Conservation (phyloP, 2,797 vertebrate species). For the Pogonophryne albipinna region DNA sequence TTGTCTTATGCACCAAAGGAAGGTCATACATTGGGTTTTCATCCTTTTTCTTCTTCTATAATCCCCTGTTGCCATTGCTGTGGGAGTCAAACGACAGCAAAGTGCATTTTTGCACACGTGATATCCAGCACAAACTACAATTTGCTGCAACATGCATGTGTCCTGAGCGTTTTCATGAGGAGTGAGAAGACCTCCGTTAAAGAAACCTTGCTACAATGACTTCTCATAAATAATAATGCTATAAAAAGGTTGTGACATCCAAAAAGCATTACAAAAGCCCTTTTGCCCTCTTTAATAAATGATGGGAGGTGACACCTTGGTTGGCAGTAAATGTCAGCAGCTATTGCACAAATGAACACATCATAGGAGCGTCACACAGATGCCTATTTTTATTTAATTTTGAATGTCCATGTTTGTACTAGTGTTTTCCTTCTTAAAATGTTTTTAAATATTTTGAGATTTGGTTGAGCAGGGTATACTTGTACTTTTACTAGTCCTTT, state of each 20-base stretch:
- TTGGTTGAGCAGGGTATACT: no score
- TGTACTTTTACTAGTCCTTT: no score
- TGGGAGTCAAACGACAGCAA: constrained; percentile 15
- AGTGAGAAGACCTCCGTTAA: not conserved
- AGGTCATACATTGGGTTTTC: constrained; percentile 21
- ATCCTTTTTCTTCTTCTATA: not conserved
- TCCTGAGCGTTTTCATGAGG: constrained; percentile 3
- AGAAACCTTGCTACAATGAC: not conserved
- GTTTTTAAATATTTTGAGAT: no score
- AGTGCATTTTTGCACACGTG: not conserved
- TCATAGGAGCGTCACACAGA: no score
- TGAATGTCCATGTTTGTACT: no score
- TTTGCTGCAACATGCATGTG: not conserved
- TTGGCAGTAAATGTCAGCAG: not conserved
- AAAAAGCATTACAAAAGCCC: constrained; percentile 15
- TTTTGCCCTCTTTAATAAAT: constrained; percentile 17
- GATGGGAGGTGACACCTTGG: constrained; percentile 6
- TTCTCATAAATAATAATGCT: constrained; percentile 22
- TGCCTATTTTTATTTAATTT: no score
- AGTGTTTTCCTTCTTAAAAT: no score
- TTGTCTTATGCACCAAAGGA: constrained; percentile 21
- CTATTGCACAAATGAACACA: no score
- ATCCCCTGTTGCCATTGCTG: not conserved
- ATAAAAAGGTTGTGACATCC: constrained; percentile 29
- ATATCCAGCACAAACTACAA: not conserved